Percentiles rank a stretch among this genome's conserved stretches.
Evolutionary conservation across 2,797 vertebrate species (phyloP).

Genomic region (Dryobates pubescens): DNA sequence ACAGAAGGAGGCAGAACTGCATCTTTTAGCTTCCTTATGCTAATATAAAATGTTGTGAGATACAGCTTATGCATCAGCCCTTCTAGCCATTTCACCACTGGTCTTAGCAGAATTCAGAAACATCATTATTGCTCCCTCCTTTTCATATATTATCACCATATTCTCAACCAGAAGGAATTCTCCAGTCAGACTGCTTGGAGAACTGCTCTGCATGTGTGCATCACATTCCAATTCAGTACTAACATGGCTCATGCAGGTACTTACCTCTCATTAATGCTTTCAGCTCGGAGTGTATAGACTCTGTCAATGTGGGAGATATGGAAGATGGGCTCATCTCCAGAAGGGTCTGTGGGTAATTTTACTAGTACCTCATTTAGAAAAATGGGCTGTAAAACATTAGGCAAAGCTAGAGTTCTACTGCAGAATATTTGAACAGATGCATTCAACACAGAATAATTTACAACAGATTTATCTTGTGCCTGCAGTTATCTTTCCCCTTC

Average conservation of each 20-base stretch:
- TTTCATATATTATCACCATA: background rate
- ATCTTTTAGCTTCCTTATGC: background rate
- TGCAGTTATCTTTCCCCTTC: background rate
- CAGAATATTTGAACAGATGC: background rate
- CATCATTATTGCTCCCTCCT: background rate
- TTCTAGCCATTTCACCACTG: background rate
- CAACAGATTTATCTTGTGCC: background rate
- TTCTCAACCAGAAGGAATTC: background rate
- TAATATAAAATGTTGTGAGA: background rate
- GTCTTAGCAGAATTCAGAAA: background rate
- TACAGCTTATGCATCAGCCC: background rate
- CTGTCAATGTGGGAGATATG: slow-evolving; percentile 98
- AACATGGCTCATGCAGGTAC: background rate
- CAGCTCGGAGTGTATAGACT: slow-evolving; percentile 94
- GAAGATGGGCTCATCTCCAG: slow-evolving; percentile 97
- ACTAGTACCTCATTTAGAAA: slow-evolving; percentile 97
- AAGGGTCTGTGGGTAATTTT: slow-evolving; percentile 96
- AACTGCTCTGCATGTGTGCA: background rate
- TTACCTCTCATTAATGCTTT: slow-evolving; percentile 96
- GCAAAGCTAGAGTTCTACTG: slow-evolving; percentile 30
- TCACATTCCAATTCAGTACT: background rate
- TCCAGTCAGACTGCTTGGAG: background rate
- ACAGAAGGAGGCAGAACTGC: background rate
- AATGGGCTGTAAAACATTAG: slow-evolving; percentile 87
- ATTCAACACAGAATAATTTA: slow-evolving; percentile 2